Evolutionary conservation across 2,113 vertebrate genomes (phyloP).

Genomic region (Ophiodon elongatus): DNA sequence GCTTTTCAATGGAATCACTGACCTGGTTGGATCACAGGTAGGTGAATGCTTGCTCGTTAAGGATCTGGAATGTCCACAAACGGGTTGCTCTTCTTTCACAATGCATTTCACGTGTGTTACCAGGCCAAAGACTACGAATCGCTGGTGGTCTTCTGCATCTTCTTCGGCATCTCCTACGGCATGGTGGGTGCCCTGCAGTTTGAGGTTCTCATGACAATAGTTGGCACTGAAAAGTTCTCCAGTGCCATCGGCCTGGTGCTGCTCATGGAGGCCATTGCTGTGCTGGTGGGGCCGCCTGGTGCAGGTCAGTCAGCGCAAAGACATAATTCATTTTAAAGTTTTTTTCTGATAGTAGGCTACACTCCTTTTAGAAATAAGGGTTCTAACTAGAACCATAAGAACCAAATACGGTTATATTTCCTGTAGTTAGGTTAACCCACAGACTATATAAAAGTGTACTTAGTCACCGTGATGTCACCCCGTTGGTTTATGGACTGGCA

Average conservation of each 20-base stretch:
- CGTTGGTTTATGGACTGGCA: neutral
- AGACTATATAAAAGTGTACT: neutral
- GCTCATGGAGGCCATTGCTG: conserved; percentile 92
- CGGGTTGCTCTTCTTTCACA: neutral
- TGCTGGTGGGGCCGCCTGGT: conserved; percentile 93
- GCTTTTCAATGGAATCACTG: conserved; percentile 93
- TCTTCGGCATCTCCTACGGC: conserved; percentile 97
- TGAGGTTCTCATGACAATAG: conserved; percentile 97
- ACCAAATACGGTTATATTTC: neutral
- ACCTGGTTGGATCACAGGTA: conserved; percentile 90
- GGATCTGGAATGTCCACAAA: neutral
- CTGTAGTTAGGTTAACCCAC: neutral
- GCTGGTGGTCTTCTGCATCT: conserved; percentile 93
- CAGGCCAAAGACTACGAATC: conserved; percentile 84
- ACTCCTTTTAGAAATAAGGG: too few relatives aligned
- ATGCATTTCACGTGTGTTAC: neutral
- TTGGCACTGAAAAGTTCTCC: conserved; percentile 94
- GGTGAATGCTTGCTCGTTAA: neutral
- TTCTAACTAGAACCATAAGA: too few relatives aligned
- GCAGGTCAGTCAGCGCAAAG: conserved; percentile 86
- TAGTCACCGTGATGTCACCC: neutral
- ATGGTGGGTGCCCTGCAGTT: conserved; percentile 99
- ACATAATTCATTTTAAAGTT: neutral
- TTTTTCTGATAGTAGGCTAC: neutral
- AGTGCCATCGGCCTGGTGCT: conserved; percentile 96